Evolutionary conservation across 2,113 vertebrate species (phyloP), one percentile per base, ranked within the genome.

Genomic region (Pleuronectes platessa): DNA sequence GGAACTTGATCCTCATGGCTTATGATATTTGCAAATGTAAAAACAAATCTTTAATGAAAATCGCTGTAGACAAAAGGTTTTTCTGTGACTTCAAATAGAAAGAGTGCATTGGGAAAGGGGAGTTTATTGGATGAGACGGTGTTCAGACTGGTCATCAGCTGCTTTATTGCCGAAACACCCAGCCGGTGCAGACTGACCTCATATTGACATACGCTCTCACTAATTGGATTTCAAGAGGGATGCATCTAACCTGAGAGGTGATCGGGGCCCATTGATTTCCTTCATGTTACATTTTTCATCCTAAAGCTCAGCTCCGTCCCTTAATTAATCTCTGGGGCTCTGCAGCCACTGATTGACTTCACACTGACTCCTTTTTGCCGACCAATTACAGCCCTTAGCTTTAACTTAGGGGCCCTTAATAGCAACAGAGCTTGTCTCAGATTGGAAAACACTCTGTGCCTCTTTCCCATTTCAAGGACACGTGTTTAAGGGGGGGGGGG

Each of bases 201-300:
- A 72, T 58, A 59, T 53, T 61, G 51, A 68, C 69, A 71, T 74
- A 66, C 47, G 21, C 31, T 60, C 31, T 23, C n/a, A 18, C 65
- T 81, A 87, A 84, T 84, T 87, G 83, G 77, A 71, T 82, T 85
- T 83, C 68, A 65, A 81, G 68, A 72, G 35, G 63, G 35, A 76
- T 72, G 56, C 23, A 23, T 68, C 71, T 74, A 71, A 75, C 56
- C 64, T 76, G 72, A 80, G 55, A 47, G 24, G 69, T 45, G 37
- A 67, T 14, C 27, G 60, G 60, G 62, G 61, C 55, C 53, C 76
- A 83, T 76, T 79, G 78, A 81, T 84, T 81, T 79, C 20, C 54
- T 72, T 51, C 70, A 61, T 58, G 58, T 76, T 61, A 55, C 71
- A 64, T 88, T 82, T 82, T 80, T 86, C 79, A 87, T 84, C 78